These are phyloP conservation scores for Parotocinclus haroldoi DNA, from an alignment of 2,797 vertebrate species.

Conservation along the genomic window DNA sequence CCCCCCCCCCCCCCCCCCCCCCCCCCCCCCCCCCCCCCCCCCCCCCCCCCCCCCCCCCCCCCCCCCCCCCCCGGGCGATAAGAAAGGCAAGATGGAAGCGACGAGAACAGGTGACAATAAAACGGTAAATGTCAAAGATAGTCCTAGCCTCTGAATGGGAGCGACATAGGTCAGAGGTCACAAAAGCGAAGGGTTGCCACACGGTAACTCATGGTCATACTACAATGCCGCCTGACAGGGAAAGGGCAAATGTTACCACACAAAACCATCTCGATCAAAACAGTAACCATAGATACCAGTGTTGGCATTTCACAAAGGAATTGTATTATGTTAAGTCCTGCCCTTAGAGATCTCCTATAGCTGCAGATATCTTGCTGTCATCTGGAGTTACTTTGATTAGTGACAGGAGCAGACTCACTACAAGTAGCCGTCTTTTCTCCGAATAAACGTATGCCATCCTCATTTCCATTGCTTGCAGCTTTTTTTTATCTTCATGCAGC, in stretches of 20 bases:
- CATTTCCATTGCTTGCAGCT: constrained; percentile 18
- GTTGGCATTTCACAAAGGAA: constrained; percentile 43
- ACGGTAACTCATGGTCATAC: constrained; percentile 1
- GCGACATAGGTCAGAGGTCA: constrained; percentile 30
- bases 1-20: too few relatives aligned
- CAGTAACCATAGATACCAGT: constrained; percentile 43
- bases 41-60: too few relatives aligned
- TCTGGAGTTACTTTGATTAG: constrained; percentile 44
- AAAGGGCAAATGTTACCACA: constrained; percentile 38
- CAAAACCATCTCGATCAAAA: constrained; percentile 42
- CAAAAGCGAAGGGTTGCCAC: constrained; percentile 18
- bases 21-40: too few relatives aligned
- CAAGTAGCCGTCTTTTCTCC: constrained; percentile 26
- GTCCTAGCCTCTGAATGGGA: constrained; percentile 35
- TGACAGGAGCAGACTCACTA: constrained; percentile 37
- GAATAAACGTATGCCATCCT: constrained; percentile 27
- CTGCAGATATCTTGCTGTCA: constrained; percentile 45
- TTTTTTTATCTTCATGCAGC: constrained; percentile 16
- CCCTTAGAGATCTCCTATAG: constrained; percentile 31
- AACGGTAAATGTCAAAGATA: constrained; percentile 43
- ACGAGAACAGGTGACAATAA: constrained; percentile 22
- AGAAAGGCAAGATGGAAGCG: not conserved
- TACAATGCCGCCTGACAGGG: constrained; percentile 25
- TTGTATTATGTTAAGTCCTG: constrained; percentile 34
- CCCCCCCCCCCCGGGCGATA: too few relatives aligned